Percentiles rank a stretch among this genome's conserved stretches.
Conservation (phyloP, 2,888 invertebrate species). For the Sicus ferrugineus region DNA sequence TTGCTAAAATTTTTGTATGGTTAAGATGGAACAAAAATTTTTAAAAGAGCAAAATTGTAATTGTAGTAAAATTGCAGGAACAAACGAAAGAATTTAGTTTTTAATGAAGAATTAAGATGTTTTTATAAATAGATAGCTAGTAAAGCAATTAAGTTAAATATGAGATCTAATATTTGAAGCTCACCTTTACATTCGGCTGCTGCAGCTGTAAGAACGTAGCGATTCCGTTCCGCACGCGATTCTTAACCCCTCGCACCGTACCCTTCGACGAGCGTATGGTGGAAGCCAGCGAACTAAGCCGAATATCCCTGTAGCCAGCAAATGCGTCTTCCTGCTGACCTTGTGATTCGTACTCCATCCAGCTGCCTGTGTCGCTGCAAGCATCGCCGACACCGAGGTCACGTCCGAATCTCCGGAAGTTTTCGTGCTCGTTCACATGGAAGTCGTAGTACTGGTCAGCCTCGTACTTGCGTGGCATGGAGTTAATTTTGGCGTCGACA, state of each 20-base stretch:
- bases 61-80: background rate
- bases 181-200: conserved; percentile 79
- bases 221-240: conserved; percentile 92
- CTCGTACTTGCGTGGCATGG: conserved; percentile 67
- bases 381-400: conserved; percentile 31
- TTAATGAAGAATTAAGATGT: conserved; percentile 20
- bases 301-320: conserved; percentile 80
- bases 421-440: conserved; percentile 75
- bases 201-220: conserved; percentile 92
- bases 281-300: conserved; percentile 69
- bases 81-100: too few species aligned
- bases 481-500: conserved; percentile 53
- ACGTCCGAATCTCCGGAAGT: conserved; percentile 52
- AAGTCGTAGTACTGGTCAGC: conserved; percentile 84
- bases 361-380: conserved; percentile 37
- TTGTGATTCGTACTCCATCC: conserved; percentile 48
- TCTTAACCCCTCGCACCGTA: conserved; percentile 92
- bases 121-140: too few species aligned
- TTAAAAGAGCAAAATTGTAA: background rate
- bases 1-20: too few species aligned
- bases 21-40: too few species aligned
- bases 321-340: conserved; percentile 71
- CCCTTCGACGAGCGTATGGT: conserved; percentile 91
- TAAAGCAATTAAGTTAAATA: conserved; percentile 4
- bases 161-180: conserved; percentile 44